Evolutionary conservation across 2,888 invertebrate species (phyloP), one percentile per base, ranked within the genome.

Genomic region (Desoria tigrina): DNA sequence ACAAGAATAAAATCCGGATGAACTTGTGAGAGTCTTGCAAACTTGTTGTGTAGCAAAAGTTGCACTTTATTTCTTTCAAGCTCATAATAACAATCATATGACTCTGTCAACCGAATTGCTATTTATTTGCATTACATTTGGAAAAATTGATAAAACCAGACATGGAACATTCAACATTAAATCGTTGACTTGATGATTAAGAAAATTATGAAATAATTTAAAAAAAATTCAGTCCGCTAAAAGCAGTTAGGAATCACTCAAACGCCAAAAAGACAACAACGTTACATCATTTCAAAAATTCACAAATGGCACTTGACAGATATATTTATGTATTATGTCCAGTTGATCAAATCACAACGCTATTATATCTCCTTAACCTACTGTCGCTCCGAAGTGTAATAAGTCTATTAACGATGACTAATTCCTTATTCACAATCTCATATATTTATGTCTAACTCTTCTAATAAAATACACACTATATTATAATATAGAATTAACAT

Each of bases 281-380:
- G 6, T 18, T 45, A 45, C 32, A 45, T 16, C 45, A 45, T 45
- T 45, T 45, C 45, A 45, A 45, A 45, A 45, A 45, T 6, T 45
- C 45, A 45, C 51, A 51, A 45, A 51, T 51, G 51, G 51, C 51
- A 51, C 51, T 51, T 51, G 51, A 51, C 51, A 51, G 23, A 51
- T 51, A 51, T 51, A 24, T 51, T 51, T 51, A 26, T 51, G 26
- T 51, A 21, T 6, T 45, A 24, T 16, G 23, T 51, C 51, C 26
- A 26, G 26, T 51, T 21, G 51, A 26, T 23, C 21, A 24, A 51
- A 51, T 51, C 51, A 51, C 51, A 51, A 51, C 51, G 14, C 51
- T 51, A 51, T 51, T 45, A 18, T n/a, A 45, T 45, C 21, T 45
- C n/a, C 18, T 45, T 18, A 45, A 32, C 32, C 32, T 32, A 32